Base-by-base conservation (phyloP, 2,797 vertebrate genomes). In the Alfaro cultratus region DNA sequence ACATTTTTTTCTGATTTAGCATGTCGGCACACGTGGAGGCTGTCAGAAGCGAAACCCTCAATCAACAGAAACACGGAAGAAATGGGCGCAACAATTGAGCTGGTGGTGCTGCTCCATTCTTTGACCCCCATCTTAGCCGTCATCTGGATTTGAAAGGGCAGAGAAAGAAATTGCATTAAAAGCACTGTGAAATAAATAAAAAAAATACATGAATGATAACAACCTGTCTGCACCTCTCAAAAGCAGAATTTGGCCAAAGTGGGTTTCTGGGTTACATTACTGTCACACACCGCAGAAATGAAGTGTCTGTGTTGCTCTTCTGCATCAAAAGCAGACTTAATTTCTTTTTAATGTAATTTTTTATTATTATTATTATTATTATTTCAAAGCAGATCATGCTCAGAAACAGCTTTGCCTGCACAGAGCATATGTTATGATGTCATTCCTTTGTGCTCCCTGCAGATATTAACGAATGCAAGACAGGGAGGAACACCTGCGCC, bases 381-480 rank as follows among this genome's bases (percentile, higher is more conserved):
- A 55, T 36, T 43, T 70, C 12, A 23, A 43, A 70, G 31, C 62
- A 39, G 55, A 36, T 21, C 4, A 3, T 73, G 78, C 53, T 73
- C 67, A 13, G 15, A 68, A 79, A 73, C 62, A 36, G 55, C 80
- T 67, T 80, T 51, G 73, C 75, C 81, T 77, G 53, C 74, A 73
- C 80, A 8, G 72, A 91, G 77, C 89, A 76, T 81, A 83, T 88
- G 81, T 57, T 57, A 45, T 85, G 78, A 85, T 80, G 78, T 86
- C 77, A 53, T 85, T 70, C 85, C 49, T 75, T 83, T 85, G 55
- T 82, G 87, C 82, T 82, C 87, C 53, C 81, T 85, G 39, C 92
- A 99, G 98, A 99, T 92, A 98, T 99, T 91, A 98, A 99, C 85
- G 98, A 99, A 94, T 99, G 98, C 93, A 96, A 94, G 83, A 97